Conservation (phyloP, 2,113 vertebrate species). For the Rhea americana region DNA sequence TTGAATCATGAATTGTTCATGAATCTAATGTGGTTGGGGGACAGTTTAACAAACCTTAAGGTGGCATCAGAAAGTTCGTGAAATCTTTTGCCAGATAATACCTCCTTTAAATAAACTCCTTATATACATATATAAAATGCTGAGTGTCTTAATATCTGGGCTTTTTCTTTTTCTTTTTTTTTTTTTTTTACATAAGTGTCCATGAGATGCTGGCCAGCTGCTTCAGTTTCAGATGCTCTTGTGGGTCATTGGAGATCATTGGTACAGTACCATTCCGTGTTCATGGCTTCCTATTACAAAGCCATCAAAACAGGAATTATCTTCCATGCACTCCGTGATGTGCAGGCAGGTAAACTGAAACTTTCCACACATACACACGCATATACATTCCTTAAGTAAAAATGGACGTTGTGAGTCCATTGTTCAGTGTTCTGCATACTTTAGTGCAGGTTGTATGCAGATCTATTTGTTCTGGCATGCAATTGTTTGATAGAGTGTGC, state of each 20-base stretch:
- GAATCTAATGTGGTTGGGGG: background rate
- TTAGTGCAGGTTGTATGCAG: background rate
- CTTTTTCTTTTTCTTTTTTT: background rate
- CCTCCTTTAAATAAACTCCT: background rate
- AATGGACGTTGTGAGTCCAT: background rate
- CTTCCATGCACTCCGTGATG: background rate
- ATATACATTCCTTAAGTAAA: background rate
- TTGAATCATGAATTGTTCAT: background rate
- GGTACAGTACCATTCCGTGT: background rate
- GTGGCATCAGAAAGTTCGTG: background rate
- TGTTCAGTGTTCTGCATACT: background rate
- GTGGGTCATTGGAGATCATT: background rate
- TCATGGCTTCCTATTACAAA: background rate
- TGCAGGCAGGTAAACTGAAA: background rate
- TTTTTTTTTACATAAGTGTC: background rate
- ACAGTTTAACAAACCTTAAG: background rate
- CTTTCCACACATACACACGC: rapidly evolving
- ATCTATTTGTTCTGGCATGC: background rate
- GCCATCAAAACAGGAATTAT: background rate
- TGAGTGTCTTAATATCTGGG: background rate
- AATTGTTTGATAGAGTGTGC: background rate
- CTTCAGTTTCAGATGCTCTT: background rate
- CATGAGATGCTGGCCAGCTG: background rate
- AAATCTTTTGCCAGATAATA: background rate
- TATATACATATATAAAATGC: background rate